Evolutionary conservation across 2,888 invertebrate genomes (phyloP).

Genomic region (Furcula furcula): DNA sequence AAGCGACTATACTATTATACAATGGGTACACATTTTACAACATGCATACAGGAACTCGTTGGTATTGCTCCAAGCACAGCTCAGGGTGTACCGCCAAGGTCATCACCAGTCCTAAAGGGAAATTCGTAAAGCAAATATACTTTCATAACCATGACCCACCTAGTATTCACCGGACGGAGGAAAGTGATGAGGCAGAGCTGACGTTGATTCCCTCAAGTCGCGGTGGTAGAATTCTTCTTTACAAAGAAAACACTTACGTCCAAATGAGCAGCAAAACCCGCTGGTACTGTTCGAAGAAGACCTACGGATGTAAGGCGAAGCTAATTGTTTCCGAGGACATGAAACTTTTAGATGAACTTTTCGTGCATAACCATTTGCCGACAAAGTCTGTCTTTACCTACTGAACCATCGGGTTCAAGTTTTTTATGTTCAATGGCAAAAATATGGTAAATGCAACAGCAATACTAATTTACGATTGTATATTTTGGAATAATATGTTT

Average conservation of each 20-base stretch:
- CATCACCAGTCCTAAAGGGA: not conserved
- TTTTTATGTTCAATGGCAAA: not conserved
- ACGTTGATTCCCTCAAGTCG: slow-evolving; percentile 25
- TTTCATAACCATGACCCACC: not conserved
- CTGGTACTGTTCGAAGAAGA: slow-evolving; percentile 48
- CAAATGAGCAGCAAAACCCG: slow-evolving; percentile 28
- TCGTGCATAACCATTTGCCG: slow-evolving; percentile 31
- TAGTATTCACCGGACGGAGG: too few species aligned
- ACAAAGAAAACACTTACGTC: slow-evolving; percentile 23
- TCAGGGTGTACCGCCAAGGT: not conserved
- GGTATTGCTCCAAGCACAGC: not conserved
- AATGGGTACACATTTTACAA: not conserved
- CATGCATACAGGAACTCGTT: not conserved
- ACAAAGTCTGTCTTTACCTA: too few species aligned
- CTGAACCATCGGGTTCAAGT: not conserved
- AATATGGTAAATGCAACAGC: too few species aligned
- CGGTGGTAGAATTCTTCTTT: slow-evolving; percentile 19
- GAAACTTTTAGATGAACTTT: slow-evolving; percentile 20
- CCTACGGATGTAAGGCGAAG: slow-evolving; percentile 33
- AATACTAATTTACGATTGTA: too few species aligned
- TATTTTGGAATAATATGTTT: too few species aligned
- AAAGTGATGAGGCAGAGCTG: too few species aligned
- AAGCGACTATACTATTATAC: not conserved
- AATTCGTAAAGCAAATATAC: not conserved
- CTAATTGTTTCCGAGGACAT: slow-evolving; percentile 20